These are phyloP conservation scores for Neogale vison DNA, from an alignment of 2,113 vertebrate genomes.

Conservation along the genomic window DNA sequence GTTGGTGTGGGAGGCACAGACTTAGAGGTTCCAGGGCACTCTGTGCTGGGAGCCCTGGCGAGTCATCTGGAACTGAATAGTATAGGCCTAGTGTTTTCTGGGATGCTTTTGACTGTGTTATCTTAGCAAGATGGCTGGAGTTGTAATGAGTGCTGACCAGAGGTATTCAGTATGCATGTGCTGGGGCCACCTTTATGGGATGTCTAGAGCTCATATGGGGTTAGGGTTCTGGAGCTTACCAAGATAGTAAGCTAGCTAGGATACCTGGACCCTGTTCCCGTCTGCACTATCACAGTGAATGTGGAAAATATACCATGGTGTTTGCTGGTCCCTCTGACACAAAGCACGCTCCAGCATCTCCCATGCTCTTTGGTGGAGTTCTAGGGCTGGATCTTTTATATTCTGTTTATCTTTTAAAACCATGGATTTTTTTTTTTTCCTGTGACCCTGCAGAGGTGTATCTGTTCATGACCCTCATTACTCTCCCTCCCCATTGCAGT, in stretches of 20 bases:
- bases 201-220: neutral
- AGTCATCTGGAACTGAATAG: neutral
- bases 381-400: neutral
- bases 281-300: neutral
- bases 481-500: neutral
- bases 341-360: neutral
- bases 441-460: neutral
- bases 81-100: neutral
- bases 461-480: neutral
- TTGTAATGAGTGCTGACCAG: neutral
- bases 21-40: neutral
- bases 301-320: neutral
- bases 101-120: neutral
- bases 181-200: neutral
- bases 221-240: neutral
- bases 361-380: neutral
- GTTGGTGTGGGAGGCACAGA: neutral
- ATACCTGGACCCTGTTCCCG: neutral
- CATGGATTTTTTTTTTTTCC: neutral
- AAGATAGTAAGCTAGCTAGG: neutral
- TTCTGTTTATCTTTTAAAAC: neutral
- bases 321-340: neutral
- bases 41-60: neutral
- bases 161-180: neutral
- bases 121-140: neutral